These are phyloP conservation scores for Palythoa grandis DNA, from an alignment of 92 coral and sea anemone genomes.

Conservation along the genomic window DNA sequence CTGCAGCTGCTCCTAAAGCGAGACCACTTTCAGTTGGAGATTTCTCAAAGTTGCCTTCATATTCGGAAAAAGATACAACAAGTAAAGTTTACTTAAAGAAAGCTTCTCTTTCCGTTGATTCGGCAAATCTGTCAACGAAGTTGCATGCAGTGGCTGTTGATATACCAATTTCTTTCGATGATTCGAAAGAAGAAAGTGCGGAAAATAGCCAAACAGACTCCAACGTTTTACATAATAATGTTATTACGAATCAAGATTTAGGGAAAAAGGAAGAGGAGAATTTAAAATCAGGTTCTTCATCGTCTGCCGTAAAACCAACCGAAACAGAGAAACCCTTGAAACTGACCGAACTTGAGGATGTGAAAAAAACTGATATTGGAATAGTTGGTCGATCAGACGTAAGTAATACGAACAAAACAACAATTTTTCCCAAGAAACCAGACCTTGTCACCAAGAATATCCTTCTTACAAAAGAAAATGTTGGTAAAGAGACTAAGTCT, in stretches of 20 bases:
- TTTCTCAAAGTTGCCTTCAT: constrained; percentile 7
- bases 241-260: background rate
- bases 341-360: background rate
- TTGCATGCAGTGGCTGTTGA: constrained; percentile 39
- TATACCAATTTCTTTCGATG: background rate
- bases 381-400: background rate
- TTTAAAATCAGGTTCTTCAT: background rate
- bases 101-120: constrained; percentile 27
- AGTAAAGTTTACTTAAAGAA: constrained; percentile 2
- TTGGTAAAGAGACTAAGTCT: background rate
- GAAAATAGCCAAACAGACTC: background rate
- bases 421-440: background rate
- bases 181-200: background rate
- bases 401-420: background rate
- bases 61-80: background rate
- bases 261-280: background rate
- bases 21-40: constrained; percentile 34
- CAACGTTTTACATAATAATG: background rate
- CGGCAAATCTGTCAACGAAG: constrained; percentile 4
- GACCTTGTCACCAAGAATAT: background rate
- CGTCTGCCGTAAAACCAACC: background rate
- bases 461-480: constrained; percentile 1
- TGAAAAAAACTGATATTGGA: background rate
- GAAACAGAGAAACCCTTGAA: background rate
- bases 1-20: background rate